Evolutionary conservation across 2,797 vertebrate species (phyloP).

Genomic region (Anableps anableps): DNA sequence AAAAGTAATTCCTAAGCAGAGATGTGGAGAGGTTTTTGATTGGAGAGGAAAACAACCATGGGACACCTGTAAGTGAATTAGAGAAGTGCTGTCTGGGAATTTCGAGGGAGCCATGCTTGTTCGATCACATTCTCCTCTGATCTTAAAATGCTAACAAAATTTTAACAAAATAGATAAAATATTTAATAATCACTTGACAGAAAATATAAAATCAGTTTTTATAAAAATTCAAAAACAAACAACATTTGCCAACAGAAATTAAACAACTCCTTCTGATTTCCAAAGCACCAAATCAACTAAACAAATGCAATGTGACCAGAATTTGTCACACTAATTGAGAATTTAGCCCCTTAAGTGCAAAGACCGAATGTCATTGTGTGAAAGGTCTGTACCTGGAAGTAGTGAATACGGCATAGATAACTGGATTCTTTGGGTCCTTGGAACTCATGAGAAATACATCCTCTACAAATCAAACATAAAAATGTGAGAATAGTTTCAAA

Average conservation of each 20-base stretch:
- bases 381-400: constrained; percentile 92
- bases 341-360: constrained; percentile 13
- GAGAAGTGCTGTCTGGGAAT: constrained; percentile 60
- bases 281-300: constrained; percentile 63
- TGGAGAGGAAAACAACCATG: constrained; percentile 43
- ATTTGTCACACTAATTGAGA: constrained; percentile 29
- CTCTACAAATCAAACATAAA: constrained; percentile 58
- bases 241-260: constrained; percentile 10
- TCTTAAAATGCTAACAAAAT: constrained; percentile 53
- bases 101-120: constrained; percentile 37
- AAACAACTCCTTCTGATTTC: constrained; percentile 47
- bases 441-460: constrained; percentile 94
- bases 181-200: constrained; percentile 33
- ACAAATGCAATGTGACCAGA: constrained; percentile 37
- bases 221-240: constrained; percentile 55
- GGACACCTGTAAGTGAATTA: constrained; percentile 80
- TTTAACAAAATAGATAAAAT: constrained; percentile 34
- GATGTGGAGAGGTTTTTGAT: constrained; percentile 23
- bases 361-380: constrained; percentile 16
- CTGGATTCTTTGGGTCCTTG: constrained; percentile 97
- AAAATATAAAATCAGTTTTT: constrained; percentile 47
- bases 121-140: constrained; percentile 28
- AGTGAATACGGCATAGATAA: constrained; percentile 97
- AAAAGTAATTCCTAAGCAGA: constrained; percentile 68
- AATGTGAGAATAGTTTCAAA: not conserved